These are phyloP conservation scores for Drosophila suboccidentalis DNA, from an alignment of 2,888 invertebrate genomes.

Conservation along the genomic window DNA sequence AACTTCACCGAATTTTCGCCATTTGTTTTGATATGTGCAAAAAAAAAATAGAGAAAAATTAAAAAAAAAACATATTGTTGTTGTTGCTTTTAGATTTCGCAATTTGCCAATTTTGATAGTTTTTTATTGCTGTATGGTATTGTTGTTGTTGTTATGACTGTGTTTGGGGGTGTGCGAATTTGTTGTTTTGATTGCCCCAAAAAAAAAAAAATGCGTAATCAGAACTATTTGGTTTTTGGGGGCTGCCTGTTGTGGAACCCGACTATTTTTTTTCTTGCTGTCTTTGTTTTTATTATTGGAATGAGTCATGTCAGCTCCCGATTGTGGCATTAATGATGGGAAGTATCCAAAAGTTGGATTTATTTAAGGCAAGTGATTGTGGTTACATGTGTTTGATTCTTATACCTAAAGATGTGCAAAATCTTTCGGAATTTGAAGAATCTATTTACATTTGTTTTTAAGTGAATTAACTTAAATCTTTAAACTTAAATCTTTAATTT, in stretches of 20 bases:
- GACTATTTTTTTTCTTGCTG: neutral
- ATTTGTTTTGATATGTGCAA: constrained; percentile 78
- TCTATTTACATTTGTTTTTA: too few species aligned
- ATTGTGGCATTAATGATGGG: constrained; percentile 9
- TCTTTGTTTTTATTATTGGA: constrained; percentile 8
- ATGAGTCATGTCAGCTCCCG: constrained; percentile 39
- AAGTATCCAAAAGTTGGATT: constrained; percentile 14
- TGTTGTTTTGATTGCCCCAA: constrained; percentile 43
- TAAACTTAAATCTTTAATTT: too few species aligned
- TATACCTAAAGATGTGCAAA: neutral
- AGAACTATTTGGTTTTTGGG: constrained; percentile 51
- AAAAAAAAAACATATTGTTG: constrained; percentile 16
- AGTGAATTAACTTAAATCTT: neutral
- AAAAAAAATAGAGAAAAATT: constrained; percentile 33
- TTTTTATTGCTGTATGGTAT: constrained; percentile 37
- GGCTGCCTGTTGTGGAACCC: constrained; percentile 46
- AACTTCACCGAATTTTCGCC: constrained; percentile 84
- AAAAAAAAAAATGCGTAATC: constrained; percentile 49
- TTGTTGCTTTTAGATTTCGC: constrained; percentile 62
- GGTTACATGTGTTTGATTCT: neutral
- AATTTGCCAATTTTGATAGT: constrained; percentile 64
- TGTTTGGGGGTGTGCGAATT: constrained; percentile 55
- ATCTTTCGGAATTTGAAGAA: too few species aligned
- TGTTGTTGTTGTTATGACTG: constrained; percentile 4
- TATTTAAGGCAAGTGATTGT: neutral